Percentiles rank a stretch among this genome's conserved stretches.
These are phyloP conservation scores for Trematomus loennbergii DNA, from an alignment of 2,113 vertebrate genomes.

Conservation along the genomic window DNA sequence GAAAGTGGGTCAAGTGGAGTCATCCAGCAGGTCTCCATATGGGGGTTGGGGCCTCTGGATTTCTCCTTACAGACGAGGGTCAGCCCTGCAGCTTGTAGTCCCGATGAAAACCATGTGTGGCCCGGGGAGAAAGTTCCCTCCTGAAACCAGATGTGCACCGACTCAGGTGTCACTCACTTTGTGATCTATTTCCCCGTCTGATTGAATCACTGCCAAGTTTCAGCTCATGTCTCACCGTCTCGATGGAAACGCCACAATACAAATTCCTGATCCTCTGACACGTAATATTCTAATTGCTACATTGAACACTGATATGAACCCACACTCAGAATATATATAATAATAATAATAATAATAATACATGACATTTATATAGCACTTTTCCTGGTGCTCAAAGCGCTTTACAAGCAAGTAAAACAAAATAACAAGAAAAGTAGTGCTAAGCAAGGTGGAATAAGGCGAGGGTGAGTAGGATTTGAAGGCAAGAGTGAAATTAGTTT, in stretches of 20 bases:
- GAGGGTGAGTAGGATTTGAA: too few relatives aligned
- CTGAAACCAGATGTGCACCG: conserved; percentile 67
- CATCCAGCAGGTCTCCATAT: conserved; percentile 55
- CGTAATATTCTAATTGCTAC: neutral
- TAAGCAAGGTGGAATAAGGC: too few relatives aligned
- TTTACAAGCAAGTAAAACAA: too few relatives aligned
- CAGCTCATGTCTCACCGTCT: neutral
- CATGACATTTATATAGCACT: too few relatives aligned
- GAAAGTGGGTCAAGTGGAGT: conserved; percentile 68
- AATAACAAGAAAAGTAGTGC: too few relatives aligned
- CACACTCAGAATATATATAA: neutral
- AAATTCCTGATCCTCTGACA: conserved; percentile 12
- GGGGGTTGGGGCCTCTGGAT: conserved; percentile 21
- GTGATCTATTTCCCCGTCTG: conserved; percentile 22
- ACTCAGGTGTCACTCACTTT: conserved; percentile 66
- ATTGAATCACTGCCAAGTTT: conserved; percentile 24
- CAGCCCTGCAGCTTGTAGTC: conserved; percentile 55
- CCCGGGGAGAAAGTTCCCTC: conserved; percentile 36
- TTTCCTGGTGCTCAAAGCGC: too few relatives aligned
- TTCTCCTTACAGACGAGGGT: conserved; percentile 49
- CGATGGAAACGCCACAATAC: neutral
- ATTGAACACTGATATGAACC: neutral
- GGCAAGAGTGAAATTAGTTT: too few relatives aligned
- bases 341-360: neutral
- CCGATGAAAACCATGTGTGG: conserved; percentile 66